phyloP scores from a whole-genome alignment of 2,888 invertebrate genomes.

The Philaethria dido region DNA sequence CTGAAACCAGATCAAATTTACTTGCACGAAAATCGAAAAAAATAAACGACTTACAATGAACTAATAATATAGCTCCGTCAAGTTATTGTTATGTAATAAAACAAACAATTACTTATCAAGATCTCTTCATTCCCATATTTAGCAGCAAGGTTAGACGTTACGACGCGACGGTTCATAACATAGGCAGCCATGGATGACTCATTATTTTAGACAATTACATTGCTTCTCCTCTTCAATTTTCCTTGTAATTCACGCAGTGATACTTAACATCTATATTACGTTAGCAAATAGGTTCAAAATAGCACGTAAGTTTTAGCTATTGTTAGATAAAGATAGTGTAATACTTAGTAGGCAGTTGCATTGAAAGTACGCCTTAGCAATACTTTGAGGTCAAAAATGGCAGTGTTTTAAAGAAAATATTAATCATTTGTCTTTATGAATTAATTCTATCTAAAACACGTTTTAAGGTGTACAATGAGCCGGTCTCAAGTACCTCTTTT shows the following conservation, averaged over 20 bases:
- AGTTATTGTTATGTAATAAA: slow-evolving; percentile 1
- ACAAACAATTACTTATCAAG: slow-evolving; percentile 5
- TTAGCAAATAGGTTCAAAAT: not conserved
- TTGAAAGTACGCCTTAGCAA: slow-evolving; percentile 44
- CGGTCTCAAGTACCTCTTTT: slow-evolving; percentile 31
- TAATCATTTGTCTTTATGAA: slow-evolving; percentile 48
- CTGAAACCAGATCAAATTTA: no score
- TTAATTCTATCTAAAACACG: slow-evolving; percentile 42
- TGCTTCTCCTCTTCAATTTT: slow-evolving; percentile 17
- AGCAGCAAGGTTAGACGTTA: slow-evolving; percentile 39
- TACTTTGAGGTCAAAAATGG: slow-evolving; percentile 50
- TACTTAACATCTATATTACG: not conserved
- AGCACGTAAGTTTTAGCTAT: not conserved
- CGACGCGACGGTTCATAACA: slow-evolving; percentile 45
- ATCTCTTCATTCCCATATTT: slow-evolving; percentile 33
- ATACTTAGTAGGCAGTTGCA: slow-evolving; percentile 45
- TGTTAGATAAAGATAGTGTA: not conserved
- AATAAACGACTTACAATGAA: no score
- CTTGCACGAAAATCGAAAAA: no score
- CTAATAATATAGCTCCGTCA: not conserved
- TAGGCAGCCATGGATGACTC: slow-evolving; percentile 56
- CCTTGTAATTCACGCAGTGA: not conserved
- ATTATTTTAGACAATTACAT: slow-evolving; percentile 61
- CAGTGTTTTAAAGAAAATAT: slow-evolving; percentile 51
- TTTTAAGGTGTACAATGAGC: slow-evolving; percentile 33